These are phyloP conservation scores for Panthera leo DNA, from an alignment of 2,113 vertebrate species.

Conservation along the genomic window DNA sequence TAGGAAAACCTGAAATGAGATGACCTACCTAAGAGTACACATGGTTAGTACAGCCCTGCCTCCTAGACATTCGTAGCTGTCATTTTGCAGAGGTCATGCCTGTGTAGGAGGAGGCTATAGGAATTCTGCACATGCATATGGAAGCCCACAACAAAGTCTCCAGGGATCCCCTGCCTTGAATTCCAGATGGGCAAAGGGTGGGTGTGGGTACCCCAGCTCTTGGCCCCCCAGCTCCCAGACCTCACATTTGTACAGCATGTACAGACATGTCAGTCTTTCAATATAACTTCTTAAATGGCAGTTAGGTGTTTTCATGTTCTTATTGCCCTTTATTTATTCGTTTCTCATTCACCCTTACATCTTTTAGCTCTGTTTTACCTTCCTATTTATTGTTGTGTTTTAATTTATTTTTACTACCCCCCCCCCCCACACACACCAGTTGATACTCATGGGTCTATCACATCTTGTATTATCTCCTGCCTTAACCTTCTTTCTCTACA, in stretches of 20 bases:
- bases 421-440: neutral
- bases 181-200: neutral
- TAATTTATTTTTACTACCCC: neutral
- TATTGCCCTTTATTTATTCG: neutral
- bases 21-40: neutral
- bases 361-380: neutral
- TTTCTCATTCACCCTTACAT: neutral
- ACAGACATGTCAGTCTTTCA: neutral
- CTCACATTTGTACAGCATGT: neutral
- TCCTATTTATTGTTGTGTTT: neutral
- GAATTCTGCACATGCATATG: neutral
- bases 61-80: neutral
- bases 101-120: neutral
- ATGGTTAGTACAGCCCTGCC: neutral
- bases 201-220: neutral
- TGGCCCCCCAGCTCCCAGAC: too few relatives aligned
- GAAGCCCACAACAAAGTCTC: neutral
- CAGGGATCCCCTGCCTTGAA: neutral
- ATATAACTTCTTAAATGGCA: neutral
- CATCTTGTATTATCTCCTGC: neutral
- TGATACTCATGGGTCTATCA: neutral
- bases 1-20: neutral
- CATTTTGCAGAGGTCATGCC: neutral
- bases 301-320: neutral
- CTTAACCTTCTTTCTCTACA: neutral